phyloP scores from a whole-genome alignment of 2,797 vertebrate species.

The Mallotus villosus region DNA sequence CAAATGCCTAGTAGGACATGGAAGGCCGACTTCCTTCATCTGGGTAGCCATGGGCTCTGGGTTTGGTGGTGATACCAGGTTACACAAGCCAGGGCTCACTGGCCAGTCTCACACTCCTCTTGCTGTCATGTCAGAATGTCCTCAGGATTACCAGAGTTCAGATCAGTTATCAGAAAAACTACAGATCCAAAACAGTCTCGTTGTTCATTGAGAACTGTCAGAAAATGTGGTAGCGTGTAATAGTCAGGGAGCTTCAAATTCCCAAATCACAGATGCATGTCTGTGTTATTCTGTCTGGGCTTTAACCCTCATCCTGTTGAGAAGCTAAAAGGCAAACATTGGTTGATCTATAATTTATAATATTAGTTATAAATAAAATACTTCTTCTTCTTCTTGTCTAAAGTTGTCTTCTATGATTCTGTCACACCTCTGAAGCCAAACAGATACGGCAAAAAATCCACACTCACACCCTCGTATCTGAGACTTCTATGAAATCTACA shows the following conservation, averaged over 20 bases:
- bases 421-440: background rate
- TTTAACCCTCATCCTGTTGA: background rate
- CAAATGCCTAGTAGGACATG: conserved; percentile 48
- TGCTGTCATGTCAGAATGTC: conserved; percentile 57
- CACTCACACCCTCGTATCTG: background rate
- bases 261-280: background rate
- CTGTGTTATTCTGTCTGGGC: background rate
- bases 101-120: conserved; percentile 62
- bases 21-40: conserved; percentile 59
- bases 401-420: background rate
- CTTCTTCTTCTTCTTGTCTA: background rate
- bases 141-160: conserved; percentile 45
- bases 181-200: conserved; percentile 31
- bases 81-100: conserved; percentile 68
- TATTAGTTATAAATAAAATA: background rate
- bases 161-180: conserved; percentile 49
- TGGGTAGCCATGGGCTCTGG: conserved; percentile 53
- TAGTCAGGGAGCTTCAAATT: background rate
- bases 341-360: conserved; percentile 7
- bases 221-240: background rate
- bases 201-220: conserved; percentile 15
- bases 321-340: background rate
- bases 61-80: conserved; percentile 59
- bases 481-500: conserved; percentile 7
- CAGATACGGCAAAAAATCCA: background rate